phyloP scores from a whole-genome alignment of 2,113 vertebrate genomes.

The Ceyx cyanopectus region DNA sequence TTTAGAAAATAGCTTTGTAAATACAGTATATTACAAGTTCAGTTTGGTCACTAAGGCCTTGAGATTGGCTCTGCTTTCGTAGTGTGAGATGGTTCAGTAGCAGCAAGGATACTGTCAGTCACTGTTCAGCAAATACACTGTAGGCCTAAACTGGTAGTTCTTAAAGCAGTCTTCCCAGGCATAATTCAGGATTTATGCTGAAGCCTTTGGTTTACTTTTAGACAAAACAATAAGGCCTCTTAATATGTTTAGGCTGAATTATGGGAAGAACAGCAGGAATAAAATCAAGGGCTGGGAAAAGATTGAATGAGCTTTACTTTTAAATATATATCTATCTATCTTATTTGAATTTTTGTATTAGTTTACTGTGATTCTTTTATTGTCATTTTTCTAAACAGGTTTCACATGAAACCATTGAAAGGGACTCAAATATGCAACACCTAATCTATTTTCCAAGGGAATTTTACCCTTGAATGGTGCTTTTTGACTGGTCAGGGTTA shows the following conservation, averaged over 20 bases:
- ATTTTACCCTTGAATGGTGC: slow-evolving; percentile 90
- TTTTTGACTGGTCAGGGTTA: slow-evolving; percentile 94
- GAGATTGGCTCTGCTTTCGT: slow-evolving; percentile 57
- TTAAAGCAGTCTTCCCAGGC: slow-evolving; percentile 51
- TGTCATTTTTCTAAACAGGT: slow-evolving; percentile 79
- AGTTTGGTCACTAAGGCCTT: slow-evolving; percentile 50
- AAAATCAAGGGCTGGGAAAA: slow-evolving; percentile 77
- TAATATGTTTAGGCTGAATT: slow-evolving; percentile 10
- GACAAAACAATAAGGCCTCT: slow-evolving; percentile 47
- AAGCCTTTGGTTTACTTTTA: slow-evolving; percentile 62
- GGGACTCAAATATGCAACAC: slow-evolving; percentile 89
- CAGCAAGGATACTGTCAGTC: slow-evolving; percentile 78
- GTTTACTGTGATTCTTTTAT: slow-evolving; percentile 81
- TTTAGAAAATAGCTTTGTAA: slow-evolving; percentile 75
- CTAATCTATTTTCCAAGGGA: slow-evolving; percentile 89
- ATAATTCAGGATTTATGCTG: slow-evolving; percentile 44
- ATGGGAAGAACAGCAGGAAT: slow-evolving; percentile 67
- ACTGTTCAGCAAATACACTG: slow-evolving; percentile 77
- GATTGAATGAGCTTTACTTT: slow-evolving; percentile 79
- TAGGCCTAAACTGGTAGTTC: slow-evolving; percentile 57
- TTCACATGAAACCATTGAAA: slow-evolving; percentile 83
- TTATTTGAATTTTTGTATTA: slow-evolving; percentile 75
- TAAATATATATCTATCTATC: slow-evolving; percentile 48
- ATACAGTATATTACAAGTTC: slow-evolving; percentile 67
- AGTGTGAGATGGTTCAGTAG: slow-evolving; percentile 23